Conservation (phyloP, 2,113 vertebrate species). For the Odocoileus virginianus region DNA sequence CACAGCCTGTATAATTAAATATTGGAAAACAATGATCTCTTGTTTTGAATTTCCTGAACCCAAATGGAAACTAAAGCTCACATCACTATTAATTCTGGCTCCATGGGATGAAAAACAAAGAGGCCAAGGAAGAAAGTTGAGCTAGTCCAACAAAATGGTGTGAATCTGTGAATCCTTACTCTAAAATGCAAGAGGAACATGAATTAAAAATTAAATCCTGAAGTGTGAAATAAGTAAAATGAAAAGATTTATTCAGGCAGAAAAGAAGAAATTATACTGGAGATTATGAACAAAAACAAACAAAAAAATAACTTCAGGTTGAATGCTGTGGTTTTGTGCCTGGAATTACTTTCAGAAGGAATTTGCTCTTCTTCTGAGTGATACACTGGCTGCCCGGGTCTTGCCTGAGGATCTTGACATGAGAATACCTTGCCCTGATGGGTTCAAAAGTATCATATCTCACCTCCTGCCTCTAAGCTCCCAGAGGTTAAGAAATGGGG, state of each 20-base stretch:
- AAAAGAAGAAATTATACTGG: background rate
- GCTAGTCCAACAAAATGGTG: background rate
- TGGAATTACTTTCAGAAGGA: background rate
- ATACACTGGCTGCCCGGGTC: background rate
- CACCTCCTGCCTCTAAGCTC: background rate
- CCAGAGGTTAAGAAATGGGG: background rate
- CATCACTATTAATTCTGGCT: conserved; percentile 30
- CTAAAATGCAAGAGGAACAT: background rate
- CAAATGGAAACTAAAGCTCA: conserved; percentile 48
- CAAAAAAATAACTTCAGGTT: background rate
- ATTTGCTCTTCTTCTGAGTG: background rate
- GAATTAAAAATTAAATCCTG: background rate
- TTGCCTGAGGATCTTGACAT: too few species aligned
- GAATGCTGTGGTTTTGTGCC: background rate
- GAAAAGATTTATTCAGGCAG: background rate
- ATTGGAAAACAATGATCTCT: conserved; percentile 53
- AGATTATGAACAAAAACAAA: background rate
- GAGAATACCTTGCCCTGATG: background rate
- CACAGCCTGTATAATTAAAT: conserved; percentile 21
- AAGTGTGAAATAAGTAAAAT: conserved; percentile 1
- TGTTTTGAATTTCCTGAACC: conserved; percentile 64
- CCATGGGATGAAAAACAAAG: conserved; percentile 38
- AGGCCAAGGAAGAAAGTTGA: background rate
- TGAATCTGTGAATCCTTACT: background rate
- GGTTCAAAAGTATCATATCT: background rate